Evolutionary conservation across 2,113 vertebrate genomes (phyloP), one percentile per base, ranked within the genome.

Genomic region (Mesitornis unicolor): DNA sequence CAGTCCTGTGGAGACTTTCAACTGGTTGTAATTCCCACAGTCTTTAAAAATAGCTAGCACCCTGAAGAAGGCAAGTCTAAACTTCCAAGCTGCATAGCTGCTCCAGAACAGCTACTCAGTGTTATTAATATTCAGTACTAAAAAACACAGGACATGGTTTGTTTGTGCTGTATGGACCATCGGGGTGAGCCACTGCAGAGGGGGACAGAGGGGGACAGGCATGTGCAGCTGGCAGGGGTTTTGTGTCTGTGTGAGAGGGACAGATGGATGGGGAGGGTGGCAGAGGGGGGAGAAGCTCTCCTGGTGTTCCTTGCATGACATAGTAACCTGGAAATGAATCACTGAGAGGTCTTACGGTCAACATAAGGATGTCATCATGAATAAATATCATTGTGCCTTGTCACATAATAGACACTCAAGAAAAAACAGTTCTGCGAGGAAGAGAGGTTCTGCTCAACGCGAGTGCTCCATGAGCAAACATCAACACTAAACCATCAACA

Each of bases 281-380:
- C 33, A 26, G 64, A n/a, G 31, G 47, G 22, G 33, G 4, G 33
- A 40, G 35, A 63, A 3, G 21, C 36, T 45, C 36, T 53, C 9
- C 40, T n/a, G 12, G 4, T n/a, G 53, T 47, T 65, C 50, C 21
- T 40, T 24, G 54, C 11, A 11, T 4, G 18, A 26, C 38, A 13
- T 5, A 64, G 38, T 48, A 64, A 64, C 36, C 36, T 59, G 60
- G 42, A 43, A 59, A 25, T 13, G 35, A 78, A 38, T 54, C 75
- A 77, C 0, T 63, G 31, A 50, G 69, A 67, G 48, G 43, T 36
- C 33, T 42, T 7, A 4, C 13, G 59, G 71, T 57, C 67, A 80
- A 13, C 53, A 31, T 0, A 16, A 13, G 0, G 3, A 16, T 35
- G 40, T 3, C 36, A 19, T 4, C 2, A 16, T 0, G 38, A 38